Percentiles rank a stretch among this genome's conserved stretches.
phyloP scores from a whole-genome alignment of 2,888 invertebrate genomes.

The Chorisops tibialis region DNA sequence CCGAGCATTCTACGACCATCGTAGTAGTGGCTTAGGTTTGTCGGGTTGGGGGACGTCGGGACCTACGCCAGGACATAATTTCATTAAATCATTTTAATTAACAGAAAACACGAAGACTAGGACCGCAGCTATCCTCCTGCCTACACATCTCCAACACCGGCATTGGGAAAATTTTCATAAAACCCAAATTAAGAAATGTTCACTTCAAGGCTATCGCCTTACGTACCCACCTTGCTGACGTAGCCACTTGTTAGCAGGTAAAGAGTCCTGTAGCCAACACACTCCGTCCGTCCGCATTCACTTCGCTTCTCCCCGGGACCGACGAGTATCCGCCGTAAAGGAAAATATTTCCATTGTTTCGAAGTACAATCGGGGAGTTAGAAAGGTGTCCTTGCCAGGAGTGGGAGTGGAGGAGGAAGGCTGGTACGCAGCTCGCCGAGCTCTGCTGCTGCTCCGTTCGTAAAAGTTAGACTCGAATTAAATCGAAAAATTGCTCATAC shows the following conservation, averaged over 20 bases:
- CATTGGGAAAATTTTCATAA: conserved; percentile 11
- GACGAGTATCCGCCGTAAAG: too few relatives aligned
- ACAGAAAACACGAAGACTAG: conserved; percentile 22
- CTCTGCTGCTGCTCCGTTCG: too few relatives aligned
- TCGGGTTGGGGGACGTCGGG: not conserved
- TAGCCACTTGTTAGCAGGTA: conserved; percentile 13
- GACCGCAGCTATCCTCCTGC: not conserved
- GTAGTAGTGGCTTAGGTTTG: too few relatives aligned
- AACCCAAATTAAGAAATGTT: conserved; percentile 25
- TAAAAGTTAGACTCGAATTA: too few relatives aligned
- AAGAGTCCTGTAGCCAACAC: not conserved
- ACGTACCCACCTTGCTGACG: conserved; percentile 8
- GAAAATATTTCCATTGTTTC: too few relatives aligned
- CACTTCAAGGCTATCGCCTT: conserved; percentile 19
- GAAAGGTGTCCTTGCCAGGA: too few relatives aligned
- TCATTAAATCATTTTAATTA: conserved; percentile 24
- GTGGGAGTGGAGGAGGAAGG: too few relatives aligned
- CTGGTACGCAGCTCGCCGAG: too few relatives aligned
- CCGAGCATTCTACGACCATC: too few relatives aligned
- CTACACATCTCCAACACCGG: not conserved
- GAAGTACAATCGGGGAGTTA: too few relatives aligned
- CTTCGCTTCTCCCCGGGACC: too few relatives aligned
- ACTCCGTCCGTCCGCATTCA: not conserved
- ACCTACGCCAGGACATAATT: conserved; percentile 2
- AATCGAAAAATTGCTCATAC: not conserved